Base-by-base conservation (phyloP, 2,888 invertebrate species). In the Sussaba pulchella region DNA sequence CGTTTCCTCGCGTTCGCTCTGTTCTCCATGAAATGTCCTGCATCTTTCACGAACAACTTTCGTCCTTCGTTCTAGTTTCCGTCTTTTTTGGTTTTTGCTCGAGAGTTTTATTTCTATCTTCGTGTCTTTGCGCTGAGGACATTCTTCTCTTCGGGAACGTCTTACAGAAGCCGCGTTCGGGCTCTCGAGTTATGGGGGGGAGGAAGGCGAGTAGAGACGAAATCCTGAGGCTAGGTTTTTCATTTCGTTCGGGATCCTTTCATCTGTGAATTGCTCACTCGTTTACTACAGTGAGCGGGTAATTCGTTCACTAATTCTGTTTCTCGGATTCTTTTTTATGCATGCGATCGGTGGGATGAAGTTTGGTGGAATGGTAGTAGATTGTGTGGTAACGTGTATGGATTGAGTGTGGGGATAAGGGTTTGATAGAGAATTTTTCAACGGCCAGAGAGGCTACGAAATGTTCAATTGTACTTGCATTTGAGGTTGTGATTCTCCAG, bases 81-180 rank as follows among this genome's bases (percentile, higher is more conserved):
- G 1, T 43, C 9, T n/a, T n/a, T 43, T 67, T 63, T 66, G 9
- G 12, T 12, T n/a, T 59, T 17, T 31, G 10, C 24, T 14, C 69
- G 14, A 19, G 19, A 41, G 39, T 26, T 50, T 26, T 45, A 9
- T 41, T 67, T 67, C 43, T 54, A 39, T 45, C 74, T 24, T 43
- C 12, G 39, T 54, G 54, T 69, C 63, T 14, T 31, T 43, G 43
- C 52, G 0, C 31, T 2, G 19, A 9, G 39, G 39, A 59, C 39
- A 59, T 76, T 50, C 17, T 17, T 61, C 59, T 41, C 67, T 50
- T 26, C 26, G 64, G n/a, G 39, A 41, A 43, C 41, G 21, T 39
- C 45, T 24, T 43, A 43, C 24, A 17, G 36, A 57, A 3, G 24
- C 39, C 41, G 14, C 19, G 12, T 21, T 12, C 21, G n/a, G 43